Base-by-base conservation (phyloP, 2,113 vertebrate genomes). In the Motacilla alba region DNA sequence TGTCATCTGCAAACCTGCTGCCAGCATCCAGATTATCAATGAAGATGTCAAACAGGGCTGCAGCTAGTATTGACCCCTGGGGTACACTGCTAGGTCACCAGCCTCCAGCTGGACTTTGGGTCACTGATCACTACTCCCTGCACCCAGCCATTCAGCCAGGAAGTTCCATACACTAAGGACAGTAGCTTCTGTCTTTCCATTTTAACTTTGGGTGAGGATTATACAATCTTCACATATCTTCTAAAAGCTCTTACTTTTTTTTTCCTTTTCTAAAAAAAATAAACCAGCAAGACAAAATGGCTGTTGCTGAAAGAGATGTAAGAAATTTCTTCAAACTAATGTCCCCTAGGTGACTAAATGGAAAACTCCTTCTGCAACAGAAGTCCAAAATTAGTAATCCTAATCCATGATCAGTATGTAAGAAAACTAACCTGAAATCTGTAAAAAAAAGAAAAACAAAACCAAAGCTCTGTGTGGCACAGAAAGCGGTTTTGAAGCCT, bases 81-180 rank as follows among this genome's bases (percentile, higher is more conserved):
- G 26, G 11, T 44, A 33, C 35, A 46, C 9, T 0, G 1, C 67
- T 10, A 35, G 6, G 28, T 11, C 35, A 62, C 10, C 8, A 15
- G 23, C 8, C 37, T 82, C 50, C 46, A 78, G 12, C 5, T 15
- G 20, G 46, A 60, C 26, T 30, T 56, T 0, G 1, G 39, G 52
- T 27, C 37, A 43, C 37, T 2, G 9, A 66, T 39, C 22, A 16
- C n/a, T 37, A 8, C 9, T 4, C 43, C 52, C 26, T 16, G 35
- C 31, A 35, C 20, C 10, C 62, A 79, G 70, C 24, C 60, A 44
- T 23, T 55, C 50, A 73, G 44, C 9, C 64, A 92, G 17, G 13
- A 20, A 74, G 7, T 70, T 58, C 55, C 56, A 63, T 9, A 33
- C 5, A 30, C n/a, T 66, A 90, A 63, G 15, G 47, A 30, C 28